Conservation (phyloP, 2,797 vertebrate species). For the Microcaecilia unicolor region DNA sequence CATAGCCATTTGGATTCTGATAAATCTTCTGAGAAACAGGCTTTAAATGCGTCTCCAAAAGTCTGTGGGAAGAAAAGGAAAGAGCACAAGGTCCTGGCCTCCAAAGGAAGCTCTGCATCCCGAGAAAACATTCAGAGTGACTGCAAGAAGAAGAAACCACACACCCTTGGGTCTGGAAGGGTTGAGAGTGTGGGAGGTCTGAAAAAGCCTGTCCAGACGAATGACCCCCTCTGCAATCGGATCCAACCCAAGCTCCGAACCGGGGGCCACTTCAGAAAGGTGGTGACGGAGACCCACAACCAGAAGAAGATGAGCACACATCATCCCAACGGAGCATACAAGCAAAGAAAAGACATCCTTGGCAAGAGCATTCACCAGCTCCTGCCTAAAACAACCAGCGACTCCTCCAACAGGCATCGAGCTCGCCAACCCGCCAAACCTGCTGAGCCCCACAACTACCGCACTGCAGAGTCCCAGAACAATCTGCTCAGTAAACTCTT, state of each 20-base stretch:
- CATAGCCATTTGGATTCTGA: conserved; percentile 13
- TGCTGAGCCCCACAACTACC: conserved; percentile 60
- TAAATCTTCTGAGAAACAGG: conserved; percentile 49
- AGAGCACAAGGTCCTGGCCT: conserved; percentile 56
- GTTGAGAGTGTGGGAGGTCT: conserved; percentile 41
- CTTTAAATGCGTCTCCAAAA: conserved; percentile 21
- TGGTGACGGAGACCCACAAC: conserved; percentile 55
- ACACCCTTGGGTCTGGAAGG: conserved; percentile 34
- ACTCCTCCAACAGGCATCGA: conserved; percentile 63
- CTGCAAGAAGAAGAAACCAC: conserved; percentile 68
- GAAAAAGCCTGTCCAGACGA: conserved; percentile 53
- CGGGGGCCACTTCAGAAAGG: conserved; percentile 57
- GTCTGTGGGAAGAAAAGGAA: conserved; percentile 67
- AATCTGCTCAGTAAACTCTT: conserved; percentile 95
- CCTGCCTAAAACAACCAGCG: conserved; percentile 67
- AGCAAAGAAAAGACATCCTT: conserved; percentile 63
- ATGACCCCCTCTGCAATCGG: conserved; percentile 66
- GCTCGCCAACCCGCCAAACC: conserved; percentile 59
- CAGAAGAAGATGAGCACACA: conserved; percentile 63
- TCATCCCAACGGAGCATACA: conserved; percentile 63
- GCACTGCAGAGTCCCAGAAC: conserved; percentile 91
- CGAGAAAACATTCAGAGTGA: conserved; percentile 73
- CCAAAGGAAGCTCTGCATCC: conserved; percentile 56
- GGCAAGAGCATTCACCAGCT: conserved; percentile 62
- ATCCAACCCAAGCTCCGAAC: conserved; percentile 58